Conservation (phyloP, 2,888 invertebrate genomes). For the Dione vanillae region DNA sequence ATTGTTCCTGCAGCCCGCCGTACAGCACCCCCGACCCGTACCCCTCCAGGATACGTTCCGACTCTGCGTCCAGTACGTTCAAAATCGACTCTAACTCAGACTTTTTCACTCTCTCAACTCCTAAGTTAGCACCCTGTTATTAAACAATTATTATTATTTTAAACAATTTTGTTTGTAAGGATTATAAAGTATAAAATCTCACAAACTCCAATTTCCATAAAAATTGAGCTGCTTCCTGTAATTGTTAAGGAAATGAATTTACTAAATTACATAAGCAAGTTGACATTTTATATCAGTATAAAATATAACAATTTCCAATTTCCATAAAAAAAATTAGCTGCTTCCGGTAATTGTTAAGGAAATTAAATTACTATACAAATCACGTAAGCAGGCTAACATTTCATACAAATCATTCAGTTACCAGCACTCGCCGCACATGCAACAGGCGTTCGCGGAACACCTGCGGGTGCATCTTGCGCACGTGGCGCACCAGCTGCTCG, state of each 20-base stretch:
- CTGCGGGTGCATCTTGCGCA: constrained; percentile 88
- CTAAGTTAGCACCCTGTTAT: constrained; percentile 55
- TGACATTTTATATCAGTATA: no score
- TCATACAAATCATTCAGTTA: constrained; percentile 38
- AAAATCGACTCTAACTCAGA: constrained; percentile 73
- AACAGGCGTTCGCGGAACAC: constrained; percentile 79
- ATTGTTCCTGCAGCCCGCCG: constrained; percentile 68
- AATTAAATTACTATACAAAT: no score
- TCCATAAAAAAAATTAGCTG: no score
- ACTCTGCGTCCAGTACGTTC: constrained; percentile 72
- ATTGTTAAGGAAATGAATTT: no score
- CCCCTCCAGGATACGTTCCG: constrained; percentile 73
- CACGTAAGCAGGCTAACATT: no score
- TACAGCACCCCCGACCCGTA: constrained; percentile 70
- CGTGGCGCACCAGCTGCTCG: constrained; percentile 90
- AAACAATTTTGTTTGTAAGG: no score
- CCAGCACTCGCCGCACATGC: constrained; percentile 66
- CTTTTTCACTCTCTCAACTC: constrained; percentile 65
- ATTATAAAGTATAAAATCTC: no score
- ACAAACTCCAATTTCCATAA: no score
- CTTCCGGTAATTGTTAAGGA: no score
- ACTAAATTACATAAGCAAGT: no score
- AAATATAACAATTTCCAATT: no score
- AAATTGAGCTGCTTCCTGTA: no score
- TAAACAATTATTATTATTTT: not conserved